Evolutionary conservation across 64 coral and sea anemone genomes (phyloP).

Genomic region (Hydrozoanthus tunicans): DNA sequence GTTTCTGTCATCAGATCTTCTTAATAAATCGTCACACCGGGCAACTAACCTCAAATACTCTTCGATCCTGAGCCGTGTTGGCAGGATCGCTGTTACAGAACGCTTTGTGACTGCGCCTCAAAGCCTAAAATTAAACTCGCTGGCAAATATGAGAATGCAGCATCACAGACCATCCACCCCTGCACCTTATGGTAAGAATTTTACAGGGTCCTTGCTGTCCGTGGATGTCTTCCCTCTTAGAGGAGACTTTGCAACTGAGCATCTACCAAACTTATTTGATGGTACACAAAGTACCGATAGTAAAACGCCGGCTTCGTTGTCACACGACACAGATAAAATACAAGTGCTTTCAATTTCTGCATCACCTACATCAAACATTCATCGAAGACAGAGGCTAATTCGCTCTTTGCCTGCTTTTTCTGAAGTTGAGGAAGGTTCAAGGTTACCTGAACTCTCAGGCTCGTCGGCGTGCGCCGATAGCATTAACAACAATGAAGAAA

Average conservation of each 20-base stretch:
- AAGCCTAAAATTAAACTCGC: not conserved
- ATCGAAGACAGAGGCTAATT: not conserved
- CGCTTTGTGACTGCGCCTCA: not conserved
- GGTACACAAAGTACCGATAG: not conserved
- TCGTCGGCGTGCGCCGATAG: not conserved
- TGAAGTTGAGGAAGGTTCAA: constrained; percentile 14
- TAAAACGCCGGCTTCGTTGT: constrained; percentile 19
- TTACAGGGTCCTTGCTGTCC: not conserved
- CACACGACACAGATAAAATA: not conserved
- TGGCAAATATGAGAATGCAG: constrained; percentile 4
- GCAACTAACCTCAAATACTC: not conserved
- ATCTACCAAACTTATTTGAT: constrained; percentile 3
- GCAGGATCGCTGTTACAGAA: not conserved
- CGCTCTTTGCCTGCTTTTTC: not conserved
- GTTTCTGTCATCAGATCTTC: not conserved
- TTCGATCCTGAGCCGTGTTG: constrained; percentile 1
- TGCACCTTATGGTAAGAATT: constrained; percentile 5
- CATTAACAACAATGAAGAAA: not conserved
- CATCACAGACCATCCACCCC: not conserved
- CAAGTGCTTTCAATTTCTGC: constrained; percentile 30
- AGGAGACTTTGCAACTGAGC: not conserved
- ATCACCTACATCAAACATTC: not conserved
- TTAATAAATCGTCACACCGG: constrained; percentile 2
- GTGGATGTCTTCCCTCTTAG: not conserved
- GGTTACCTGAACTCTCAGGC: constrained; percentile 28